Conservation (phyloP, 2,797 vertebrate species). For the Heliangelus exortis region DNA sequence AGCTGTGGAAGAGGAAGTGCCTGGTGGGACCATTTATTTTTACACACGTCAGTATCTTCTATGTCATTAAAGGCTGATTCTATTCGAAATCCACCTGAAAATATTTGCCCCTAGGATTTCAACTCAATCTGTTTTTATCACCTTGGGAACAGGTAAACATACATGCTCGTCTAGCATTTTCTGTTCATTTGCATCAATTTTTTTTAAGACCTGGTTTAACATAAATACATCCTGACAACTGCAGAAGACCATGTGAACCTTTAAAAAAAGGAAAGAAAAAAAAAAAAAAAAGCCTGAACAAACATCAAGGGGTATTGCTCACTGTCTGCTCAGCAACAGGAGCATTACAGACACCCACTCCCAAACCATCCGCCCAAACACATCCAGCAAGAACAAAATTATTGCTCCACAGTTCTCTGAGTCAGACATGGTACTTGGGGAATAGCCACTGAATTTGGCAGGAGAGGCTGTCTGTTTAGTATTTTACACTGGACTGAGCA, state of each 20-base stretch:
- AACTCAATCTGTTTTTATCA: constrained; percentile 23
- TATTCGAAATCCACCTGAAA: constrained; percentile 27
- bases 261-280: neutral
- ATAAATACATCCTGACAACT: neutral
- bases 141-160: constrained; percentile 33
- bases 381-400: constrained; percentile 32
- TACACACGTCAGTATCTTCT: neutral
- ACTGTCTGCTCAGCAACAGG: constrained; percentile 28
- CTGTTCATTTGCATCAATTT: constrained; percentile 6
- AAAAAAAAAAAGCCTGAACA: neutral
- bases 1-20: neutral
- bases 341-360: neutral
- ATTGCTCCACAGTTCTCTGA: constrained; percentile 29
- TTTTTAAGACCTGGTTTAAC: neutral
- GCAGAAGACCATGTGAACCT: neutral
- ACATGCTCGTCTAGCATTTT: neutral
- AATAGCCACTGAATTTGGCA: constrained; percentile 50
- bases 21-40: neutral
- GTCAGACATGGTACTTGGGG: constrained; percentile 42
- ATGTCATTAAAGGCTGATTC: neutral
- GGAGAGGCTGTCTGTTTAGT: constrained; percentile 43
- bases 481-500: constrained; percentile 49
- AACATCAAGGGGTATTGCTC: neutral
- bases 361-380: neutral
- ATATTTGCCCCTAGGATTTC: constrained; percentile 6